Evolutionary conservation across 2,888 invertebrate genomes (phyloP), one percentile per base, ranked within the genome.

Genomic region (Acleris laterana): DNA sequence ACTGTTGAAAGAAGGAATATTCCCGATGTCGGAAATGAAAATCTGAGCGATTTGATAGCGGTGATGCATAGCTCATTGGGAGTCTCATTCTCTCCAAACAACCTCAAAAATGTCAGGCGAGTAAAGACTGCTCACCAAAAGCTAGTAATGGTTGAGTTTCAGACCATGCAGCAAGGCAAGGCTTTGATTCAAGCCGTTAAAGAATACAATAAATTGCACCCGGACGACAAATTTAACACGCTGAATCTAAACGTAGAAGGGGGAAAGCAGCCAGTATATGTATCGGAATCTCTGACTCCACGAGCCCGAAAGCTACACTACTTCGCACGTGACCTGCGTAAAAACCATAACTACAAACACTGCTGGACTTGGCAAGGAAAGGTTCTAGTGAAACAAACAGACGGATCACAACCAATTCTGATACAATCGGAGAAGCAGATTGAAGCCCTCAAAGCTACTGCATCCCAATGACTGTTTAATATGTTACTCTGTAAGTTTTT

Each of bases 341-440:
- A 55, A 13, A 55, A 38, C 20, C n/a, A 25, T n/a, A 16, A 28
- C 28, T 52, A 28, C 52, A 16, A 25, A n/a, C 16, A 28, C 52
- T 52, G 52, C n/a, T 52, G 52, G 52, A 52, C 28, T 17, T n/a
- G 28, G 16, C 52, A 52, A n/a, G 52, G 52, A n/a, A 52, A 52
- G 5, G 52, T 52, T n/a, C 16, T 25, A 2, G 25, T 52, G 7
- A 52, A 52, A 9, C 13, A 52, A 28, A 6, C 52, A 7, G 52
- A 52, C n/a, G 28, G 5, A 3, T 52, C 52, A 3, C 16, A 52
- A n/a, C n/a, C 52, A 16, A 52, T 52, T 1, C 5, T 16, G 28
- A 52, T 52, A 9, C 22, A 52, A 13, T 52, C 52, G 13, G 25
- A 25, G 22, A n/a, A 52, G 52, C 52, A 52, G 22, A 28, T 52